Evolutionary conservation across 2,888 invertebrate genomes (phyloP), one percentile per base, ranked within the genome.

Genomic region (Acanthosepion lycidas): DNA sequence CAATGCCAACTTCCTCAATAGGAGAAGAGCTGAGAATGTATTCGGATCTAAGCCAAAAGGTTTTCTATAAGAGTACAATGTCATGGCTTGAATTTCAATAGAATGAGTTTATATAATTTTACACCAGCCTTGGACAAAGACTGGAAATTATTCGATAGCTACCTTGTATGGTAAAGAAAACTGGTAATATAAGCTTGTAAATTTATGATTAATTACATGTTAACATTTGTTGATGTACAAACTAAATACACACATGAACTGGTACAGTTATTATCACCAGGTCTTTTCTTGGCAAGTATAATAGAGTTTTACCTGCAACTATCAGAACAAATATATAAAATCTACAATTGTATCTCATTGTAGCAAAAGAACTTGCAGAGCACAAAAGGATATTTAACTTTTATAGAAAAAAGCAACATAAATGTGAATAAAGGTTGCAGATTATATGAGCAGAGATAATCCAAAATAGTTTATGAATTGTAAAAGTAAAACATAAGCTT

Each of bases 21-120:
- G n/a, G n/a, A 78, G 78, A 78, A n/a, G 15, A n/a, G n/a, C 3
- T 0, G 0, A 78, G 78, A n/a, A 23, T 78, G n/a, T 78, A 33
- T 5, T 78, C 12, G 78, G 2, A 78, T 33, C n/a, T 33, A 15
- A 33, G 78, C 78, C 78, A 78, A 18, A n/a, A 78, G 33, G n/a
- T 78, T 33, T 78, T 78, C 78, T 33, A 33, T 78, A n/a, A 78
- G n/a, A 12, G n/a, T n/a, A 78, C 78, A 78, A n/a, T 78, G n/a
- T 78, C 33, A 78, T 78, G 78, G 78, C 78, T n/a, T 78, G 78
- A 78, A 78, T 78, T 78, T 78, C 78, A 78, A 33, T 78, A n/a
- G n/a, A 12, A 78, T 15, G 3, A 8, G n/a, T 78, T n/a, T 78
- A n/a, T 78, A 15, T 78, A 78, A 42, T 78, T 78, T 78, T n/a